A percentile compares a stretch with the other conserved stretches of the same genome.
Evolutionary conservation across 2,888 invertebrate species (phyloP).

Genomic region (Helicoverpa assulta): DNA sequence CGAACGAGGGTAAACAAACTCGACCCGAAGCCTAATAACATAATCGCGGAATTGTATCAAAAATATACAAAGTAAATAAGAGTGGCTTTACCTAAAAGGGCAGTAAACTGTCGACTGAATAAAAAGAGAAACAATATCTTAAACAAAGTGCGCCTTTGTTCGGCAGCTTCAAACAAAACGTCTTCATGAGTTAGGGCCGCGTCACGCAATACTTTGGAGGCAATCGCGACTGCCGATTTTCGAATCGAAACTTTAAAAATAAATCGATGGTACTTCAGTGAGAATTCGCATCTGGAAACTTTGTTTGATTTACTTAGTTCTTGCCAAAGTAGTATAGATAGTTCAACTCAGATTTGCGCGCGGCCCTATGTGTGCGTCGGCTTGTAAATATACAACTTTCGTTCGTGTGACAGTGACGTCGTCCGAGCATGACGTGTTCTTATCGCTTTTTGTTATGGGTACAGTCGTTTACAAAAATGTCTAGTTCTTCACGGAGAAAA

Average conservation of each 20-base stretch:
- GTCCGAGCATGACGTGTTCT: too few relatives aligned
- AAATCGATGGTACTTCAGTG: neutral
- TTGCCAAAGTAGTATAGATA: neutral
- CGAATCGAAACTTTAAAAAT: slow-evolving; percentile 1
- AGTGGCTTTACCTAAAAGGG: slow-evolving; percentile 12
- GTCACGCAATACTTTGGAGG: slow-evolving; percentile 11
- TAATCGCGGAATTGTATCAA: slow-evolving; percentile 40
- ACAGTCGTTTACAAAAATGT: too few relatives aligned
- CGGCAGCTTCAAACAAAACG: slow-evolving; percentile 58
- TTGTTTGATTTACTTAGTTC: neutral
- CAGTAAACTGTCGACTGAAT: slow-evolving; percentile 37
- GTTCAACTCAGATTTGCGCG: too few relatives aligned
- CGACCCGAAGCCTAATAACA: slow-evolving; percentile 33
- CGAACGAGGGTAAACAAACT: slow-evolving; percentile 38
- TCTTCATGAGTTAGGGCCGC: slow-evolving; percentile 47
- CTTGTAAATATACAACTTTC: too few relatives aligned
- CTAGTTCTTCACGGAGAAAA: too few relatives aligned
- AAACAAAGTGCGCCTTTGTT: slow-evolving; percentile 59
- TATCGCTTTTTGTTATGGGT: too few relatives aligned
- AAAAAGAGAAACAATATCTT: slow-evolving; percentile 58
- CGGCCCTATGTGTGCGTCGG: too few relatives aligned
- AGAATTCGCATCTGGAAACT: neutral
- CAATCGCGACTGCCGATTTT: slow-evolving; percentile 7
- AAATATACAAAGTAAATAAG: slow-evolving; percentile 49
- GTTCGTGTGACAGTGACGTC: too few relatives aligned